Percentiles rank a stretch among this genome's conserved stretches.
phyloP scores from a whole-genome alignment of 1,140 invertebrate genomes.

The Stenopsyche tienmushanensis region DNA sequence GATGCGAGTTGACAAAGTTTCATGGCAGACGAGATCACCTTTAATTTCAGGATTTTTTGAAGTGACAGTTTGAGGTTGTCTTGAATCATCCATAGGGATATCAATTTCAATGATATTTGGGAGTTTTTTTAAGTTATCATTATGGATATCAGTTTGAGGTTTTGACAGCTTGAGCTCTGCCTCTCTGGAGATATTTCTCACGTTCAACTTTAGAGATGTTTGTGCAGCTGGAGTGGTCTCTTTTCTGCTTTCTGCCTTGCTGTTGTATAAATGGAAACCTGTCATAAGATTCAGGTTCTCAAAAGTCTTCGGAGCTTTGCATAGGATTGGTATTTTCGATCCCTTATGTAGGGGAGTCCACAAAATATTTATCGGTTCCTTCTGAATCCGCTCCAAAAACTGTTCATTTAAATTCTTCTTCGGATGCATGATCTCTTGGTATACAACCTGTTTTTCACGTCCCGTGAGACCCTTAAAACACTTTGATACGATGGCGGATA shows the following conservation, averaged over 20 bases:
- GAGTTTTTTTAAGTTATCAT: too few relatives aligned
- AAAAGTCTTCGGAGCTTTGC: background rate
- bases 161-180: background rate
- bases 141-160: too few relatives aligned
- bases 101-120: background rate
- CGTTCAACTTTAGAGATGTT: background rate
- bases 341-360: background rate
- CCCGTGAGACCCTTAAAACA: background rate
- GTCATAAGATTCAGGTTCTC: background rate
- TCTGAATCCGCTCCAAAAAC: background rate
- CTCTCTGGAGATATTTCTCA: background rate
- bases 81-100: background rate
- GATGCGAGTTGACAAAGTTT: too few relatives aligned
- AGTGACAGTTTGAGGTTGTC: too few relatives aligned
- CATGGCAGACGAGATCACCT: too few relatives aligned
- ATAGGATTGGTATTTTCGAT: background rate
- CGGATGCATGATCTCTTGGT: background rate
- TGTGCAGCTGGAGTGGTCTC: background rate
- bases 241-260: background rate
- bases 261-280: background rate
- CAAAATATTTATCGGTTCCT: background rate
- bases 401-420: background rate
- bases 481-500: background rate
- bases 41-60: too few relatives aligned
- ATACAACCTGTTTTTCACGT: background rate